phyloP scores from a whole-genome alignment of 1,140 invertebrate species.

The Mercenaria mercenaria region DNA sequence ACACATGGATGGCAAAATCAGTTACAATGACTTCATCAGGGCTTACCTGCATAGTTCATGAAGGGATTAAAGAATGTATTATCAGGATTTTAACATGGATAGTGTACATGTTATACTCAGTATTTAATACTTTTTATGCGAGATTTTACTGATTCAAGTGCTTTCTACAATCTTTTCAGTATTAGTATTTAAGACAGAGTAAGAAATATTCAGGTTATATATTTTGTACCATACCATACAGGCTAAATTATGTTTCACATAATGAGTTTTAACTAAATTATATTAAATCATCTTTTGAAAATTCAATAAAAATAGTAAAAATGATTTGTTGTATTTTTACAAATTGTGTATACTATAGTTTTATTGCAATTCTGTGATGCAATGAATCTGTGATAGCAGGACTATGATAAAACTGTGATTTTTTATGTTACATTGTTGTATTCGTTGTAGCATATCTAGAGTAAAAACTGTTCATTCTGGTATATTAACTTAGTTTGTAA shows the following conservation, averaged over 20 bases:
- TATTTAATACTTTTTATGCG: neutral
- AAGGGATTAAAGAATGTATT: neutral
- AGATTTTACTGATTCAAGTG: neutral
- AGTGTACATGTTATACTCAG: neutral
- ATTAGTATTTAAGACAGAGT: neutral
- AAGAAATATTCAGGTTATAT: neutral
- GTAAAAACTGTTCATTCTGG: too few relatives aligned
- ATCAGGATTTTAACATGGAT: neutral
- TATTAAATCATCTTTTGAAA: too few relatives aligned
- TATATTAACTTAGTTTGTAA: too few relatives aligned
- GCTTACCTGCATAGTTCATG: slow-evolving; percentile 74
- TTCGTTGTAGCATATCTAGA: too few relatives aligned
- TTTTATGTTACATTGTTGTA: too few relatives aligned
- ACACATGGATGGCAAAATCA: slow-evolving; percentile 78
- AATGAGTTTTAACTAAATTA: too few relatives aligned
- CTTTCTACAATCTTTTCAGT: neutral
- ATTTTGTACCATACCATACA: too few relatives aligned
- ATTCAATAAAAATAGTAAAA: slow-evolving; percentile 15
- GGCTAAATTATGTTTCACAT: too few relatives aligned
- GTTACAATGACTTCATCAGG: slow-evolving; percentile 84
- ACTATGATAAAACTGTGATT: too few relatives aligned
- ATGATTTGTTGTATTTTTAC: neutral
- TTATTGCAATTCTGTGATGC: neutral
- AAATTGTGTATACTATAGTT: neutral
- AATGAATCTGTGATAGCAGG: neutral